These are phyloP conservation scores for Telmatochromis brichardi DNA, from an alignment of 2,113 vertebrate genomes.

Conservation along the genomic window DNA sequence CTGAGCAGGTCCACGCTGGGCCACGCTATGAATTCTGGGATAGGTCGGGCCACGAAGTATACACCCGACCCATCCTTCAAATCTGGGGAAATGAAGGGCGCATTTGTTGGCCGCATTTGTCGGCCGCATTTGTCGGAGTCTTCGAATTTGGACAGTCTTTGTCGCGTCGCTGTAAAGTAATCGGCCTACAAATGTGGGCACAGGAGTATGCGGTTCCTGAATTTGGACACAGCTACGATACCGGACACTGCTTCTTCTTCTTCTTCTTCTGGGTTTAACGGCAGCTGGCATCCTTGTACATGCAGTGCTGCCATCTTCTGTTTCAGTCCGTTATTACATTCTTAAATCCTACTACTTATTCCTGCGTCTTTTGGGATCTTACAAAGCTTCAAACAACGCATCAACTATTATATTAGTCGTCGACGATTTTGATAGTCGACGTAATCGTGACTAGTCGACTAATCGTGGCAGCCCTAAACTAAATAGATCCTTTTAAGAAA, in stretches of 20 bases:
- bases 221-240: too few species aligned
- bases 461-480: neutral
- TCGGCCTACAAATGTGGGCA: rapidly evolving
- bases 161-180: rapidly evolving
- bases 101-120: neutral
- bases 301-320: neutral
- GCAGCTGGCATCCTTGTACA: neutral
- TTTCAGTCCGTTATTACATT: rapidly evolving
- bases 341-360: neutral
- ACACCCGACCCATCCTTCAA: neutral
- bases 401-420: neutral
- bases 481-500: neutral
- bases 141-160: neutral
- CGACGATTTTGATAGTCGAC: neutral
- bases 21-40: neutral
- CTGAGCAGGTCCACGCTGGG: rapidly evolving
- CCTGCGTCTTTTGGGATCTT: neutral
- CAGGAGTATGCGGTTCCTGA: neutral
- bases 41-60: rapidly evolving
- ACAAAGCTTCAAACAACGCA: rapidly evolving
- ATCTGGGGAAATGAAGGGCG: neutral
- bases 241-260: rapidly evolving
- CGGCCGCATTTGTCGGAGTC: rapidly evolving
- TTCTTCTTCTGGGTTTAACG: neutral
- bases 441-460: neutral